Conservation (phyloP, 2,888 invertebrate genomes). For the Vesta saturnalis region DNA sequence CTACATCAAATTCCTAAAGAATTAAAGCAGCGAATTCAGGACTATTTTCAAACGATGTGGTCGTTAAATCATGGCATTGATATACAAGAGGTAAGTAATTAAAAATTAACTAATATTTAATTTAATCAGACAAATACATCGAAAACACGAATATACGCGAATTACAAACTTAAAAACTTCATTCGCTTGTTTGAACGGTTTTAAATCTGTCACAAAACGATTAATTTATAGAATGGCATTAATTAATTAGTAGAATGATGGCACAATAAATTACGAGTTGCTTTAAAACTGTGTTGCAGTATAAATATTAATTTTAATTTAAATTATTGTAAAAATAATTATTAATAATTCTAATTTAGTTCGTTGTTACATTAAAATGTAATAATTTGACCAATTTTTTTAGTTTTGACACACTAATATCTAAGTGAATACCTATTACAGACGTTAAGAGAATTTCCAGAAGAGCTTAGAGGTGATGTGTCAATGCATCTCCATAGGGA, state of each 20-base stretch:
- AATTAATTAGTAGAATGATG: no score
- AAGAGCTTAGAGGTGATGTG: conserved; percentile 94
- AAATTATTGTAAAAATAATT: no score
- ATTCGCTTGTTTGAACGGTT: not conserved
- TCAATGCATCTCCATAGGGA: conserved; percentile 96
- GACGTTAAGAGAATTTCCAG: conserved; percentile 96
- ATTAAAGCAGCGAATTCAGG: conserved; percentile 94
- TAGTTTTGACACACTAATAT: no score
- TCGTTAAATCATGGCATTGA: conserved; percentile 97
- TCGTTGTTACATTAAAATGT: no score
- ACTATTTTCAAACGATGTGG: conserved; percentile 99
- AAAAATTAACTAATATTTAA: not conserved
- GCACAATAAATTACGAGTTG: no score
- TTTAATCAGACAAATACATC: no score
- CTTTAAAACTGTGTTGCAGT: no score
- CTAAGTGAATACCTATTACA: conserved; percentile 57
- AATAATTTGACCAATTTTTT: no score
- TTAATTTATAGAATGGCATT: not conserved
- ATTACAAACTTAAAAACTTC: not conserved
- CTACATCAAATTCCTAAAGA: conserved; percentile 96
- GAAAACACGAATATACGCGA: not conserved
- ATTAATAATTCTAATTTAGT: no score
- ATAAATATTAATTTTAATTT: no score
- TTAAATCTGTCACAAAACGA: not conserved
- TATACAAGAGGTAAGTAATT: conserved; percentile 85